A percentile compares a stretch with the other conserved stretches of the same genome.
Evolutionary conservation across 2,888 invertebrate genomes (phyloP).

Genomic region (Chrysomela aeneicollis): DNA sequence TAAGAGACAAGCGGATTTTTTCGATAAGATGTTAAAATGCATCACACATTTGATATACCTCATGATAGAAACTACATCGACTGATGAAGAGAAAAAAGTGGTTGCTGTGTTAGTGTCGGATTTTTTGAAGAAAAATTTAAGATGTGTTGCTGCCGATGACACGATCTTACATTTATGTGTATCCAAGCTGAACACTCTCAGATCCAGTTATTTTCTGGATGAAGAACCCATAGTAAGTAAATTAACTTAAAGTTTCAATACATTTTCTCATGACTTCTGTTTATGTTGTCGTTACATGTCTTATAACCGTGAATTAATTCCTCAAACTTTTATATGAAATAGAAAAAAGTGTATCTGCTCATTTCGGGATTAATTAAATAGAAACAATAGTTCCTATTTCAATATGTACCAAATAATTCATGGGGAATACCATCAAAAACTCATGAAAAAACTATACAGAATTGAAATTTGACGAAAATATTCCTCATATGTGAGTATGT

Average conservation of each 20-base stretch:
- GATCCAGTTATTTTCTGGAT: constrained; percentile 78
- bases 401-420: no score
- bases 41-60: constrained; percentile 80
- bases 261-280: neutral
- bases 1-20: constrained; percentile 81
- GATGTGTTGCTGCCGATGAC: constrained; percentile 76
- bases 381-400: no score
- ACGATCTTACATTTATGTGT: constrained; percentile 87
- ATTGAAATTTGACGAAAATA: no score
- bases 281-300: no score
- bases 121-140: constrained; percentile 71
- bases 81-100: constrained; percentile 62
- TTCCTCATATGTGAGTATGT: no score
- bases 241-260: no score
- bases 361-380: no score
- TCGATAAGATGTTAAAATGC: constrained; percentile 82
- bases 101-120: constrained; percentile 64
- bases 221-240: constrained; percentile 64
- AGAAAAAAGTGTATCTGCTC: no score
- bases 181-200: constrained; percentile 78
- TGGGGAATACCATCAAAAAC: no score
- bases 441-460: no score
- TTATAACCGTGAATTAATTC: no score
- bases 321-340: no score
- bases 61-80: constrained; percentile 69